Evolutionary conservation across 1,140 invertebrate genomes (phyloP), one percentile per base, ranked within the genome.

Genomic region (Steinernema khuongi): DNA sequence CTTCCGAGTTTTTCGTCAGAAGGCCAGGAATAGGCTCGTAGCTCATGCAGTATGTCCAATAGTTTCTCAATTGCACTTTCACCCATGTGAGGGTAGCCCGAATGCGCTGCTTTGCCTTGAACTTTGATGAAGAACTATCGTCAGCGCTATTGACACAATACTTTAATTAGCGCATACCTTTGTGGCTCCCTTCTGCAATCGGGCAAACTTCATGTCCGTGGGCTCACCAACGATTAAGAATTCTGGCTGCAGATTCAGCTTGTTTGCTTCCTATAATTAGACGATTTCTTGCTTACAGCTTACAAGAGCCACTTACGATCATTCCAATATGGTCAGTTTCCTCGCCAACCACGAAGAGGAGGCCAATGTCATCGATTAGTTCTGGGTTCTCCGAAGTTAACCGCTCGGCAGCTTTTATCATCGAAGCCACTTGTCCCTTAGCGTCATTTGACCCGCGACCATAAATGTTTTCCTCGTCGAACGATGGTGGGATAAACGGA

Each of bases 301-400:
- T 67, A 68, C 43, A 71, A 71, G 69, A 7, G 28, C 14, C 36
- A 36, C 76, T 72, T 17, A 80, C 80, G 7, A 71, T 81, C 80
- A 81, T 81, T 74, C 80, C 80, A 66, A 82, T 66, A 73, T 81
- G 80, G 70, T 81, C 80, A n/a, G 80, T 71, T 68, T 81, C 80
- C 60, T 81, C 80, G 26, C 80, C 80, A 17, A 81, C 80, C 17
- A 81, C 80, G 60, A 81, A 80, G 19, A 81, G 73, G 18, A 81
- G 68, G 30, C 76, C 80, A 1, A 80, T 19, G 41, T 82, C 33
- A 7, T 74, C 67, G 2, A 71, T 79, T 17, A 80, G n/a, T 69
- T 76, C 70, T 36, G 74, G 74, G n/a, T 73, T 28, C 18, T 80
- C 67, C 1, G 67, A 67, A n/a, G 66, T 60, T 7, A 81, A 32